A percentile compares a stretch with the other conserved stretches of the same genome.
These are phyloP conservation scores for Limonius californicus DNA, from an alignment of 1,140 invertebrate genomes.

Conservation along the genomic window DNA sequence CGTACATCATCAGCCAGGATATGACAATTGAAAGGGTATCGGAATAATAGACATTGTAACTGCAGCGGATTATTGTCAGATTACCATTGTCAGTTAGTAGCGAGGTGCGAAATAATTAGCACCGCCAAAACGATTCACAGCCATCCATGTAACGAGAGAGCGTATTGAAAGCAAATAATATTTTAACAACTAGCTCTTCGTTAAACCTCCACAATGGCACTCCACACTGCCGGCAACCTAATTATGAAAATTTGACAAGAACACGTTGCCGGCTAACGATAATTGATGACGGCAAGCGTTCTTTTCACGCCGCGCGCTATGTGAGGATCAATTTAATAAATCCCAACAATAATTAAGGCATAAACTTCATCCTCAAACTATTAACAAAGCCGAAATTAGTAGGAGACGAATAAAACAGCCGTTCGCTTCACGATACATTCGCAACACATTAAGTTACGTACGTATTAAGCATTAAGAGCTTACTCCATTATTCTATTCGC, in stretches of 20 bases:
- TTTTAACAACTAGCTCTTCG: conserved; percentile 37
- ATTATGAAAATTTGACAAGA: conserved; percentile 45
- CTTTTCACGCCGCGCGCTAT: conserved; percentile 30
- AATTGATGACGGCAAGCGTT: conserved; percentile 34
- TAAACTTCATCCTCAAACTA: conserved; percentile 41
- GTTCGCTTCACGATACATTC: conserved; percentile 27
- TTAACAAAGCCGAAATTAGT: conserved; percentile 43
- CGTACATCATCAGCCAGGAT: not conserved
- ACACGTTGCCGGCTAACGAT: conserved; percentile 38
- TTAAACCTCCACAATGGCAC: conserved; percentile 40
- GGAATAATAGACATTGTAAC: conserved; percentile 11
- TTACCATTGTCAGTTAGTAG: conserved; percentile 16
- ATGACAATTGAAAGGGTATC: conserved; percentile 9
- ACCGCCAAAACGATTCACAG: conserved; percentile 25
- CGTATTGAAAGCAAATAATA: conserved; percentile 33
- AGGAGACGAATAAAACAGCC: conserved; percentile 33
- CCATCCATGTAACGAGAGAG: conserved; percentile 22
- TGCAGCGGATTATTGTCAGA: conserved; percentile 12
- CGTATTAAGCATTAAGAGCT: conserved; percentile 15
- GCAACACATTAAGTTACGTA: conserved; percentile 29
- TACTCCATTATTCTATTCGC: conserved; percentile 11
- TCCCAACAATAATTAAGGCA: conserved; percentile 41
- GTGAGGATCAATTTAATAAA: conserved; percentile 40
- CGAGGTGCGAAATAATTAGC: conserved; percentile 41
- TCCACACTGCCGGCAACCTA: conserved; percentile 36